Evolutionary conservation across 2,888 invertebrate genomes (phyloP).

Genomic region (Subacronicta megacephala): DNA sequence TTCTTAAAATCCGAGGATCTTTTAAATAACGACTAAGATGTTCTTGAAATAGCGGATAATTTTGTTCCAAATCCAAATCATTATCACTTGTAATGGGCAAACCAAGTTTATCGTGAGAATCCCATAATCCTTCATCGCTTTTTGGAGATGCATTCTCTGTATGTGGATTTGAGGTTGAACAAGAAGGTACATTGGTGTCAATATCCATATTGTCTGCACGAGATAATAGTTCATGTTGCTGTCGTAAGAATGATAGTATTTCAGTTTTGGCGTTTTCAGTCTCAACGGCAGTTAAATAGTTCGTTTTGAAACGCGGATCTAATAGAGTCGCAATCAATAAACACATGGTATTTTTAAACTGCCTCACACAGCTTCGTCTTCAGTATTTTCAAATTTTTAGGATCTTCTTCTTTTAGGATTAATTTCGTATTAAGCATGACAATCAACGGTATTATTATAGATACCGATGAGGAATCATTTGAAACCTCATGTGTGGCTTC

Average conservation of each 20-base stretch:
- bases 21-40: conserved; percentile 13
- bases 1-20: conserved; percentile 23
- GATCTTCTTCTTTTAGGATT: no score
- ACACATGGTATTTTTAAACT: no score
- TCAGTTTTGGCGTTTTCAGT: conserved; percentile 9
- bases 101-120: conserved; percentile 17
- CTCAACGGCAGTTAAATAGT: background rate
- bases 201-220: conserved; percentile 16
- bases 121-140: conserved; percentile 22
- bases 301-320: conserved; percentile 17
- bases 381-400: no score
- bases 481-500: no score
- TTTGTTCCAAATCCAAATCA: conserved; percentile 19
- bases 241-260: conserved; percentile 15
- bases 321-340: no score
- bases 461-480: no score
- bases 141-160: conserved; percentile 15
- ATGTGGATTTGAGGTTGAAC: conserved; percentile 20
- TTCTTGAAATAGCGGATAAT: conserved; percentile 20
- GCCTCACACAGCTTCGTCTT: no score
- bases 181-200: conserved; percentile 18
- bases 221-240: conserved; percentile 12
- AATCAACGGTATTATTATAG: no score
- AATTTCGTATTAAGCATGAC: no score
- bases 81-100: conserved; percentile 1